Evolutionary conservation across 2,888 invertebrate species (phyloP).

Genomic region (Leistus spinibarbis): DNA sequence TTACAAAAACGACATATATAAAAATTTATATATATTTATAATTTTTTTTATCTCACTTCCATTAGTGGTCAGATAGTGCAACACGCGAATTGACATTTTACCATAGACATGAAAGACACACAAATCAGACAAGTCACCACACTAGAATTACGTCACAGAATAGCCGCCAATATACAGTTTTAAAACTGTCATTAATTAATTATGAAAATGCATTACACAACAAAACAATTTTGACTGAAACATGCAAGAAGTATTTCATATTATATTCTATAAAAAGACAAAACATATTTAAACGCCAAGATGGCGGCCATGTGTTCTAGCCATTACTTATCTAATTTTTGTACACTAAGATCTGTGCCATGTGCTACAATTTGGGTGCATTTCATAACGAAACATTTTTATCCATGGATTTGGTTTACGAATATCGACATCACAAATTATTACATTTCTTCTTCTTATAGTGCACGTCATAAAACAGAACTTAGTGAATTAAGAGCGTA

Average conservation of each 20-base stretch:
- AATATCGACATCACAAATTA: background rate
- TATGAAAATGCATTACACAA: background rate
- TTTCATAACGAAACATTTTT: background rate
- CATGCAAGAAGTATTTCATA: background rate
- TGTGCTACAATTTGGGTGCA: background rate
- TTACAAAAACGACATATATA: slow-evolving; percentile 39
- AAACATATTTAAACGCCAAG: too few relatives aligned
- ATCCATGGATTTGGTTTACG: background rate
- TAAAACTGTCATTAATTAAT: background rate
- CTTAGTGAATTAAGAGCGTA: too few relatives aligned
- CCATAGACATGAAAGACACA: background rate
- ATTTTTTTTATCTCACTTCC: slow-evolving; percentile 15
- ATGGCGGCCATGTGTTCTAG: background rate
- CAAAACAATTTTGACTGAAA: background rate
- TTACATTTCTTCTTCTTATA: background rate
- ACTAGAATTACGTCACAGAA: background rate
- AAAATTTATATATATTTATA: slow-evolving; percentile 36
- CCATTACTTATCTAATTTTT: background rate
- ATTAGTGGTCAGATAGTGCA: slow-evolving; percentile 33
- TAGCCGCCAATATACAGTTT: background rate
- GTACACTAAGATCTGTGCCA: background rate
- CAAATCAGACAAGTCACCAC: slow-evolving; percentile 2
- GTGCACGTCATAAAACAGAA: background rate
- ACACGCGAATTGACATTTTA: slow-evolving; percentile 27
- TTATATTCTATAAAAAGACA: too few relatives aligned